Conservation (phyloP, 2,888 invertebrate species). For the Brenthis ino region DNA sequence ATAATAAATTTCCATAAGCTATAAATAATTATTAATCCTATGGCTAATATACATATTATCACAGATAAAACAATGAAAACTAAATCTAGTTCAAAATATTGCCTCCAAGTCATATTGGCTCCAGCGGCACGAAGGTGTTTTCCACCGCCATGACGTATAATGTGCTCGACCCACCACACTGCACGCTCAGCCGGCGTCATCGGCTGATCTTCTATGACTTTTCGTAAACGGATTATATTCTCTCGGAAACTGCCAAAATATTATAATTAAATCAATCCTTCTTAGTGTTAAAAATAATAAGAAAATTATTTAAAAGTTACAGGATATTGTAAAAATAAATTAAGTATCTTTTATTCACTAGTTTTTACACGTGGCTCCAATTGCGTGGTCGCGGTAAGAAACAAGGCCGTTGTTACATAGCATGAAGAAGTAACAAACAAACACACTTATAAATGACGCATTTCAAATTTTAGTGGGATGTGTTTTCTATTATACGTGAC, state of each 20-base stretch:
- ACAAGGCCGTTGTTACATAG: too few species aligned
- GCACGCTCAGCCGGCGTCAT: conserved; percentile 45
- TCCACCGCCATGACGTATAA: conserved; percentile 47
- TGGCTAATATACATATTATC: not conserved
- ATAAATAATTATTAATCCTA: not conserved
- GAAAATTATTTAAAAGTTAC: too few species aligned
- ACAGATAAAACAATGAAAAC: conserved; percentile 5
- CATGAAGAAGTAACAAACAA: too few species aligned
- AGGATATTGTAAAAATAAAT: too few species aligned
- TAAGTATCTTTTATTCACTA: too few species aligned
- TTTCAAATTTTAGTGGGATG: too few species aligned
- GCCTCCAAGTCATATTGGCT: conserved; percentile 44
- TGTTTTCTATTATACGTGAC: too few species aligned
- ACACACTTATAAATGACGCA: too few species aligned
- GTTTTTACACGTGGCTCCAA: too few species aligned
- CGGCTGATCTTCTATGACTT: conserved; percentile 45
- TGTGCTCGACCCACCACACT: conserved; percentile 51
- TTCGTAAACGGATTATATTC: conserved; percentile 33
- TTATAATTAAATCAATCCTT: not conserved
- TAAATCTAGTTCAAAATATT: conserved; percentile 38
- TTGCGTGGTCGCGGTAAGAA: too few species aligned
- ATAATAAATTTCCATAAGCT: not conserved
- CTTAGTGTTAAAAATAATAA: not conserved
- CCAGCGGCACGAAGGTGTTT: conserved; percentile 44
- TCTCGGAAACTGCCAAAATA: not conserved